Conservation (phyloP, 2,797 vertebrate genomes). For the Gastrophryne carolinensis region DNA sequence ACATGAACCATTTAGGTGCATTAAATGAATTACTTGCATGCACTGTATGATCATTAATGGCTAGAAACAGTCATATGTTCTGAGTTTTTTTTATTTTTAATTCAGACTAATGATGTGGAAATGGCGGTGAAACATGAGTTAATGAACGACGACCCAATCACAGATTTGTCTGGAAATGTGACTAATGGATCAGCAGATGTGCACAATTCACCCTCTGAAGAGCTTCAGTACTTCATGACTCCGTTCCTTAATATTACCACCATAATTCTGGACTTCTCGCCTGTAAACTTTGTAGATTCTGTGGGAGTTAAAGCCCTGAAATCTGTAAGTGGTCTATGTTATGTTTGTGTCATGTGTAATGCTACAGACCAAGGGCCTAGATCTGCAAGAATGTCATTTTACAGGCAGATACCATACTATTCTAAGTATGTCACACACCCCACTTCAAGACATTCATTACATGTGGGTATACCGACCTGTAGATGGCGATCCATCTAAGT, state of each 20-base stretch:
- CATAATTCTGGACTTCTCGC: slow-evolving; percentile 86
- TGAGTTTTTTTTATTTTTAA: slow-evolving; percentile 4
- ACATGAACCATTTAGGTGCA: neutral
- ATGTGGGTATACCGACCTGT: too few relatives aligned
- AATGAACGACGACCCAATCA: slow-evolving; percentile 55
- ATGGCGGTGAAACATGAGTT: slow-evolving; percentile 73
- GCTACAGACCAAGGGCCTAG: too few relatives aligned
- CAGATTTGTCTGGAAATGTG: slow-evolving; percentile 69
- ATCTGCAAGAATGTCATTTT: too few relatives aligned
- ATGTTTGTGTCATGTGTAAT: neutral
- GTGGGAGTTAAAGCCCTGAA: slow-evolving; percentile 90
- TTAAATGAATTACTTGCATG: neutral
- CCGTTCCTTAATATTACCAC: slow-evolving; percentile 67
- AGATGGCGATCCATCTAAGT: too few relatives aligned
- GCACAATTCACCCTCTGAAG: slow-evolving; percentile 64
- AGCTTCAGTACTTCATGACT: slow-evolving; percentile 69
- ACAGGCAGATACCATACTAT: too few relatives aligned
- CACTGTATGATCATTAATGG: neutral
- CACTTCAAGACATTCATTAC: too few relatives aligned
- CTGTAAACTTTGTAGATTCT: slow-evolving; percentile 88
- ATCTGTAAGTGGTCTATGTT: slow-evolving; percentile 72
- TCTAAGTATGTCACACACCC: too few relatives aligned
- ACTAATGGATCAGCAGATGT: slow-evolving; percentile 60
- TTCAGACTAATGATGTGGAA: slow-evolving; percentile 67
- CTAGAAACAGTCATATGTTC: neutral